Evolutionary conservation across 2,113 vertebrate genomes (phyloP).

Genomic region (Polypterus bichir): DNA sequence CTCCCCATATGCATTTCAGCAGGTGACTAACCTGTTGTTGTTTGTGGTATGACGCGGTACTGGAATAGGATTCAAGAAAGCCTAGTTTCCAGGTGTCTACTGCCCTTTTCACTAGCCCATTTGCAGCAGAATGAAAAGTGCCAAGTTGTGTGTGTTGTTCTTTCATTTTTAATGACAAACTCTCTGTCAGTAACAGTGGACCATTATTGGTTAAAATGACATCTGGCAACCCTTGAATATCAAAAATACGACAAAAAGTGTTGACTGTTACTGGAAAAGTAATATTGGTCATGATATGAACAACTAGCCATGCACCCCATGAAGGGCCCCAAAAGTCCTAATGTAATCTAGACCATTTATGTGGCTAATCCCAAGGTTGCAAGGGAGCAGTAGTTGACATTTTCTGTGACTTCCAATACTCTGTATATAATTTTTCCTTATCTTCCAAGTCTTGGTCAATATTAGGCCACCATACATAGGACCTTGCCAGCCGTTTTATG

Average conservation of each 20-base stretch:
- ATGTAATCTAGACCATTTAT: too few species aligned
- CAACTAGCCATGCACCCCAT: too few species aligned
- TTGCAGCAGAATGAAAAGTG: not conserved
- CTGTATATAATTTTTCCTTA: constrained; percentile 1
- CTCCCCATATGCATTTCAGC: constrained; percentile 4
- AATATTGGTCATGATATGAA: too few species aligned
- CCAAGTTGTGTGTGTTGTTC: not conserved
- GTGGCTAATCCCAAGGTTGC: constrained; percentile 8
- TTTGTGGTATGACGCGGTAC: not conserved
- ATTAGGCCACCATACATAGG: constrained; percentile 12
- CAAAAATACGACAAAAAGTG: too few species aligned
- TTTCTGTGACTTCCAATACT: not conserved
- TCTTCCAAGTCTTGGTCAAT: constrained; percentile 6
- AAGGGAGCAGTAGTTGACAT: not conserved
- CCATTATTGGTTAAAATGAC: too few species aligned
- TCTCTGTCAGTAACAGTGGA: not conserved
- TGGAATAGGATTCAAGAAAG: not conserved
- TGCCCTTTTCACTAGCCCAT: not conserved
- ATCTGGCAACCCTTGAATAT: too few species aligned
- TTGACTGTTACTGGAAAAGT: too few species aligned
- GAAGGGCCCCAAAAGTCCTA: too few species aligned
- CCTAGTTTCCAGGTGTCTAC: not conserved
- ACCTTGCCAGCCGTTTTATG: too few species aligned
- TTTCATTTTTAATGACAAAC: not conserved
- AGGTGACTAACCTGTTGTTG: not conserved